Conservation (phyloP, 1,140 invertebrate species). For the Polypedilum vanderplanki region DNA sequence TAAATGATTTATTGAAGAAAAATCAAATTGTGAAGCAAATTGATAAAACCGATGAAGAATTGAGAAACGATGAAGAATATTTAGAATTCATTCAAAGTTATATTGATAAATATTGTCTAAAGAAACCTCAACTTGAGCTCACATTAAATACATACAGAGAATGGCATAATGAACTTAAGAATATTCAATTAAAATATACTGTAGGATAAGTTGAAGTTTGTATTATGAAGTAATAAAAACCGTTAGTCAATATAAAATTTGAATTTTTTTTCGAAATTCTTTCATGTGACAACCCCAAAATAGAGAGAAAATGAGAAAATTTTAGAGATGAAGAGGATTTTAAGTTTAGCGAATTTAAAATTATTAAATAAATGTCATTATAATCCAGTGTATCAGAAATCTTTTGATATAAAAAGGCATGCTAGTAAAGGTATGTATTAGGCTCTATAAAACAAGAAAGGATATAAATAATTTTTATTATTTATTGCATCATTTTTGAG, state of each 20-base stretch:
- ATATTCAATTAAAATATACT: conserved; percentile 42
- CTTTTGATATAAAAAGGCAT: no score
- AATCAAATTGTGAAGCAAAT: conserved; percentile 31
- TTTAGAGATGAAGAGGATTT: no score
- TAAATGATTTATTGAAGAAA: neutral
- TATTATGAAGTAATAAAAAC: neutral
- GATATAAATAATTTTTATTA: neutral
- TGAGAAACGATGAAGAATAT: conserved; percentile 45
- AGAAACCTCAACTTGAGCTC: conserved; percentile 54
- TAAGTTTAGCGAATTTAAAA: no score
- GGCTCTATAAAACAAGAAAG: no score
- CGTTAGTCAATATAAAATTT: no score
- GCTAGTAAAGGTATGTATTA: no score
- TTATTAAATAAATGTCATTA: no score
- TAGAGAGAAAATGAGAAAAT: no score
- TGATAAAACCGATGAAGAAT: conserved; percentile 39
- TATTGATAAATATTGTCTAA: conserved; percentile 51
- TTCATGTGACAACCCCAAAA: no score
- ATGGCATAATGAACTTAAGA: conserved; percentile 48
- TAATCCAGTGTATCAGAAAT: no score
- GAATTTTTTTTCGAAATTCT: no score
- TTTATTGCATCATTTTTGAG: neutral
- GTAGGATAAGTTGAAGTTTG: neutral
- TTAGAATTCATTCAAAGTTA: conserved; percentile 54
- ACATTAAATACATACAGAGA: conserved; percentile 59